A percentile compares a stretch with the other conserved stretches of the same genome.
Evolutionary conservation across 2,113 vertebrate genomes (phyloP).

Genomic region (Tachycineta bicolor): DNA sequence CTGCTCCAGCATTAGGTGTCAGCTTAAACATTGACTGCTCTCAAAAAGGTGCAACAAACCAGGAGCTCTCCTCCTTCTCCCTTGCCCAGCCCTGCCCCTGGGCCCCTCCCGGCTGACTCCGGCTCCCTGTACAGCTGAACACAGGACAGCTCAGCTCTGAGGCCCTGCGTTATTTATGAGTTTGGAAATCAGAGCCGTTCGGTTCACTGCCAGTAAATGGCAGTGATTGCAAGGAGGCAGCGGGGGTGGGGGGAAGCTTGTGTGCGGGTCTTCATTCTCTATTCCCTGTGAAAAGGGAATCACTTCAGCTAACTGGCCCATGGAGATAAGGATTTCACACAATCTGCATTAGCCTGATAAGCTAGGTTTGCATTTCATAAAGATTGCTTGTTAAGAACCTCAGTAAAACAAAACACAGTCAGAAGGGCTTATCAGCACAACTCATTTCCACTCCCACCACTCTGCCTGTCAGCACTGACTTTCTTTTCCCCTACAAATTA

Average conservation of each 20-base stretch:
- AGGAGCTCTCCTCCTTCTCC: neutral
- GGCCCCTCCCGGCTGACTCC: accelerated
- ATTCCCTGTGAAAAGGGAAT: conserved; percentile 75
- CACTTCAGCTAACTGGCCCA: conserved; percentile 84
- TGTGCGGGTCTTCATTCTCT: conserved; percentile 69
- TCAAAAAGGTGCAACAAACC: neutral
- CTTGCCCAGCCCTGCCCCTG: neutral
- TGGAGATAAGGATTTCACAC: conserved; percentile 89
- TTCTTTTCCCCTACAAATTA: conserved; percentile 46
- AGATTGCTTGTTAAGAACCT: conserved; percentile 76
- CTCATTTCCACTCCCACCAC: conserved; percentile 43
- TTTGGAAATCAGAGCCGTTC: conserved; percentile 14
- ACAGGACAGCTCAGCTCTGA: neutral
- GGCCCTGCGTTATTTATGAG: conserved; percentile 39
- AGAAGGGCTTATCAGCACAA: conserved; percentile 73
- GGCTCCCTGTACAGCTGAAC: neutral
- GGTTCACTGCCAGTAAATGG: conserved; percentile 61
- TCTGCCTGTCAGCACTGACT: neutral
- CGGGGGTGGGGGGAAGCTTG: neutral
- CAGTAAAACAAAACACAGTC: conserved; percentile 75
- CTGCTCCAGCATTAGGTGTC: neutral
- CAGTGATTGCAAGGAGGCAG: conserved; percentile 11
- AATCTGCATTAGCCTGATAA: conserved; percentile 91
- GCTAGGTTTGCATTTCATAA: conserved; percentile 69
- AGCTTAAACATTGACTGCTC: neutral